Percentiles rank a stretch among this genome's conserved stretches.
These are phyloP conservation scores for Sebastes matsubarae DNA, from an alignment of 2,797 vertebrate species.

Conservation along the genomic window DNA sequence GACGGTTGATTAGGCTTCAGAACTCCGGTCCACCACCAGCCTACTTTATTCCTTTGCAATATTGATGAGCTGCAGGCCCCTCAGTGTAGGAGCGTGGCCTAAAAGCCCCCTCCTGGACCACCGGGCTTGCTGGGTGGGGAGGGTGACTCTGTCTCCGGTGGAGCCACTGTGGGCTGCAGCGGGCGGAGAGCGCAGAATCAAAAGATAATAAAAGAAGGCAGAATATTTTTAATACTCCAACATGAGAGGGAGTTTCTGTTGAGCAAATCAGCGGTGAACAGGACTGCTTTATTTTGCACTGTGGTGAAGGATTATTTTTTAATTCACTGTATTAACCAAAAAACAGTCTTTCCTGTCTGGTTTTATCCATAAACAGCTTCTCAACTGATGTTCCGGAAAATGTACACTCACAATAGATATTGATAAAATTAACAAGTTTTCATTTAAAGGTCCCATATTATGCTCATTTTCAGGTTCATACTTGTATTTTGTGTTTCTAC, in stretches of 20 bases:
- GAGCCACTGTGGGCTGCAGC: background rate
- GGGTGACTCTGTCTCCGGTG: slow-evolving; percentile 12
- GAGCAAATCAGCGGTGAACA: background rate
- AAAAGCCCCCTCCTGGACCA: slow-evolving; percentile 72
- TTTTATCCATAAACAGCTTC: background rate
- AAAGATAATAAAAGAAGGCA: background rate
- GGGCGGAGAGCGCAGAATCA: background rate
- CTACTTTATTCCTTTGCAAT: slow-evolving; percentile 78
- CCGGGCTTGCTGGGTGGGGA: slow-evolving; percentile 39
- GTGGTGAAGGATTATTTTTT: background rate
- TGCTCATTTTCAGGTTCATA: no score
- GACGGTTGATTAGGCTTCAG: slow-evolving; percentile 67
- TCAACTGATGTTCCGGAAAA: background rate
- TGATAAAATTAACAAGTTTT: background rate
- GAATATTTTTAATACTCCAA: background rate
- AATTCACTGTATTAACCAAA: background rate
- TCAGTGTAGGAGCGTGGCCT: slow-evolving; percentile 50
- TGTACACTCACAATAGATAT: background rate
- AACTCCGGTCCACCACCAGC: slow-evolving; percentile 53
- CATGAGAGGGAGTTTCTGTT: background rate
- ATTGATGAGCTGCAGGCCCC: slow-evolving; percentile 73
- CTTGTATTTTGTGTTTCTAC: no score
- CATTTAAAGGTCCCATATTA: no score
- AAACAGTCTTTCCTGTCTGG: background rate
- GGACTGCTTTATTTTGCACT: background rate